phyloP scores from a whole-genome alignment of 2,113 vertebrate genomes.

The Loxodonta africana region DNA sequence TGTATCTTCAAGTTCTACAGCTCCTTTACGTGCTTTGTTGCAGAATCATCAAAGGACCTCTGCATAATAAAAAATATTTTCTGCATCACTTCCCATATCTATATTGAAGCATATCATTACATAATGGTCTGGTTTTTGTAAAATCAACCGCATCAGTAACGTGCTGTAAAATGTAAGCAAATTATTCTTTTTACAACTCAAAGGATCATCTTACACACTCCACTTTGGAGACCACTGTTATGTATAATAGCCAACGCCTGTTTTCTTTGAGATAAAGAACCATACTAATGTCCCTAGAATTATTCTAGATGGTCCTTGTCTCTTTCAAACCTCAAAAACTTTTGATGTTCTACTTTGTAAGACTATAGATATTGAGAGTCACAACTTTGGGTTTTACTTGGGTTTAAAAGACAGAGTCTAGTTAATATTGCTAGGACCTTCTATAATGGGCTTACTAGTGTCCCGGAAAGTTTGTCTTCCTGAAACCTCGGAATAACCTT shows the following conservation, averaged over 20 bases:
- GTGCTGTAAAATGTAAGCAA: not conserved
- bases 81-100: not conserved
- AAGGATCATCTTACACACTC: not conserved
- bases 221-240: not conserved
- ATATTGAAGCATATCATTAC: not conserved
- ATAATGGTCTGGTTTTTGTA: not conserved
- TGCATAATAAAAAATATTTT: constrained; percentile 8
- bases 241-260: not conserved
- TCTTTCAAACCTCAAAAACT: not conserved
- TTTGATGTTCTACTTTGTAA: not conserved
- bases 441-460: no score
- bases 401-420: not conserved
- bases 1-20: constrained; percentile 17
- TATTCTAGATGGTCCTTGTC: not conserved
- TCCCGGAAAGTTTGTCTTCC: no score
- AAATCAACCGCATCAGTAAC: not conserved
- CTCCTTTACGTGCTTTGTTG: constrained; percentile 16
- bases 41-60: constrained; percentile 26
- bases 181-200: not conserved
- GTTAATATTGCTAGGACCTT: not conserved
- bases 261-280: not conserved
- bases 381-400: not conserved
- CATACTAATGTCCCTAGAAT: not conserved
- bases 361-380: not conserved
- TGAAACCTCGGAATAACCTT: no score